Base-by-base conservation (phyloP, 1,140 invertebrate genomes). In the Danaus plexippus region DNA sequence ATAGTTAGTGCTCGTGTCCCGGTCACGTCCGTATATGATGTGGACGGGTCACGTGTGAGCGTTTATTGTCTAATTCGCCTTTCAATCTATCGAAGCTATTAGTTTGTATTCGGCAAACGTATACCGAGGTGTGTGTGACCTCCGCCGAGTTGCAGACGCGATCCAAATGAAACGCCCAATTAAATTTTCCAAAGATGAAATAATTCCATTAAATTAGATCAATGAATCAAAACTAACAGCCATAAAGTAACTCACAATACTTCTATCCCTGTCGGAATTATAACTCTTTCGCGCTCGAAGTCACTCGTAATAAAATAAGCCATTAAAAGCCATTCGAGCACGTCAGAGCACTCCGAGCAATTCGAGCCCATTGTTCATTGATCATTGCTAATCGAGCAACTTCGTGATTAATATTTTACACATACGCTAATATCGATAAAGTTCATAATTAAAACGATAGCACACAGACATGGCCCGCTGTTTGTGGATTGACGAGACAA, bases 11-110 rank as follows among this genome's bases (percentile, higher is more conserved):
- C 61, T 65, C 51, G 70, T 67, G 61, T 64, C 69, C 64, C 57
- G 73, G 72, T 77, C 75, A 80, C 75, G 75, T 77, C 70, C 68
- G 69, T 63, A 62, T 69, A 77, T 81, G 75, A 81, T 81, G 79
- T 79, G 76, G 69, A 80, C 74, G 75, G 71, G 72, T 71, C 67
- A 76, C 75, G 71, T 69, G 67, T 54, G 51, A 59, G 59, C 58
- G 63, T 63, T 64, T 69, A 53, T 64, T 67, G 57, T 63, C 54
- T 64, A 64, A 61, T 67, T 54, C 43, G 45, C n/a, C 15, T 56
- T 41, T 47, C 50, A 47, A 58, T 58, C 43, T 48, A 56, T 52
- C 43, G n/a, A 11, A 2, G 22, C 22, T 2, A 32, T 32, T 32
- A 32, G 5, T 32, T 32, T 32, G 7, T 32, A 32, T 32, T 32